phyloP scores from a whole-genome alignment of 64 coral and sea anemone genomes.

The Dendrophyllia cribrosa region DNA sequence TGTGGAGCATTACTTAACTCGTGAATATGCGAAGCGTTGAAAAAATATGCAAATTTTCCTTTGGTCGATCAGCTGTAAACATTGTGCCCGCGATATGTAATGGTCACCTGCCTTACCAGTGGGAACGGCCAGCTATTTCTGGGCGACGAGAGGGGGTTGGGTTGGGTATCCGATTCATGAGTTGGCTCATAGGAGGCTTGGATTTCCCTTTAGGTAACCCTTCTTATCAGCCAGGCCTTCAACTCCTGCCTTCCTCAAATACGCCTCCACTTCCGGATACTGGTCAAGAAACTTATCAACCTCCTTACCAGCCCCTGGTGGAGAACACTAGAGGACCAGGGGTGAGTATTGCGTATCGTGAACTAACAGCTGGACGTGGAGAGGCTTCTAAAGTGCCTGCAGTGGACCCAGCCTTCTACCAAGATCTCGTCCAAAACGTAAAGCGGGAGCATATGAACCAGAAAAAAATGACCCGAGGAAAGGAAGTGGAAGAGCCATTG shows the following conservation, averaged over 20 bases:
- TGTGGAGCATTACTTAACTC: no score
- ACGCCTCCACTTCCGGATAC: not conserved
- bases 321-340: not conserved
- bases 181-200: no score
- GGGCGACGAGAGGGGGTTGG: no score
- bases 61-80: no score
- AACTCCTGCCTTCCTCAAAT: not conserved
- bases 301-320: slow-evolving; percentile 1
- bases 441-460: not conserved
- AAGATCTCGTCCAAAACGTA: not conserved
- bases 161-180: no score
- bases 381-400: not conserved
- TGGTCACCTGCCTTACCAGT: no score
- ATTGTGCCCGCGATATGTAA: no score
- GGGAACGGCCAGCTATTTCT: no score
- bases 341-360: not conserved
- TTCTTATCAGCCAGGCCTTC: not conserved
- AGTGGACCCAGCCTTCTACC: not conserved
- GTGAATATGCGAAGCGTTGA: no score
- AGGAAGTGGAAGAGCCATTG: not conserved
- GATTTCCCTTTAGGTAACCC: not conserved
- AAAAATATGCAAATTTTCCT: no score
- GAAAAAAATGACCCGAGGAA: not conserved
- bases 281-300: slow-evolving; percentile 21
- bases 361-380: not conserved